These are phyloP conservation scores for Ferrisia virgata DNA, from an alignment of 2,888 invertebrate genomes.

Conservation along the genomic window DNA sequence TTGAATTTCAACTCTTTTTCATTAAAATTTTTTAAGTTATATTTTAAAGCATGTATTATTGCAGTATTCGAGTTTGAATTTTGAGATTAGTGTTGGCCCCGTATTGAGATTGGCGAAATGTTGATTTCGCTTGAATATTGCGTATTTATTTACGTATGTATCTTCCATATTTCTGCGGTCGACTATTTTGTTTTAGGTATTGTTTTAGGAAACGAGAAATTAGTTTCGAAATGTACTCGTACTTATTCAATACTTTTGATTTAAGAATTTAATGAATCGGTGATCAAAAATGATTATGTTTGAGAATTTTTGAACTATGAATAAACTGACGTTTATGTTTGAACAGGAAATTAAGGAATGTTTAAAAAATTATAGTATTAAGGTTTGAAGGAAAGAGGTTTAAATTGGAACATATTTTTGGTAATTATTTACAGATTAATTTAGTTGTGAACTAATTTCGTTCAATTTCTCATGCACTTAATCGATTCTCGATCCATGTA, in stretches of 20 bases:
- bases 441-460: not conserved
- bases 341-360: too few relatives aligned
- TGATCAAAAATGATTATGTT: too few relatives aligned
- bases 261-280: too few relatives aligned
- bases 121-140: not conserved
- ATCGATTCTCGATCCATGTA: not conserved
- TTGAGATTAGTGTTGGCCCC: not conserved
- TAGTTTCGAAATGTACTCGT: too few relatives aligned
- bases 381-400: too few relatives aligned
- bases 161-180: not conserved
- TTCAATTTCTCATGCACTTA: not conserved
- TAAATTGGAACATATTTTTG: not conserved
- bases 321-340: too few relatives aligned
- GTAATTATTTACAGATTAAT: not conserved
- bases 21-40: not conserved
- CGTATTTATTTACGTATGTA: not conserved
- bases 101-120: not conserved
- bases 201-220: too few relatives aligned
- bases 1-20: not conserved
- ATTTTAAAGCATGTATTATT: not conserved
- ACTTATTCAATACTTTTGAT: too few relatives aligned
- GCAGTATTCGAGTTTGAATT: not conserved
- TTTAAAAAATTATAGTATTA: too few relatives aligned
- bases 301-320: too few relatives aligned
- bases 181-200: too few relatives aligned